Evolutionary conservation across 2,113 vertebrate genomes (phyloP).

Genomic region (Trinectes maculatus): DNA sequence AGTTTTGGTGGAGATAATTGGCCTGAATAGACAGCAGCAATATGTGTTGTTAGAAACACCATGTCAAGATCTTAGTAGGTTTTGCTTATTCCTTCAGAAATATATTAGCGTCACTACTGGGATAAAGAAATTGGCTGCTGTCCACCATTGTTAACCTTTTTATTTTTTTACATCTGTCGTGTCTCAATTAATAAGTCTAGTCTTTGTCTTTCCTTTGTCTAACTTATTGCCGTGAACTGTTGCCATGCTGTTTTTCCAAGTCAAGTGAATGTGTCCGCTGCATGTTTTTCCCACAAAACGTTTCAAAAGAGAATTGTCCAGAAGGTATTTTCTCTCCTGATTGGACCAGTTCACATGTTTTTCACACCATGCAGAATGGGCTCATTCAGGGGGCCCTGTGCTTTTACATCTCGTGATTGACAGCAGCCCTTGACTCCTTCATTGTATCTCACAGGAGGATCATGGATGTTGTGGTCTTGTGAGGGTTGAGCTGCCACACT

Average conservation of each 20-base stretch:
- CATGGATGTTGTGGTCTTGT: conserved; percentile 29
- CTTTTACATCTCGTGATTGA: conserved; percentile 57
- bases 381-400: conserved; percentile 38
- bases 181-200: neutral
- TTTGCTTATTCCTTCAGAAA: no score
- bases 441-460: conserved; percentile 33
- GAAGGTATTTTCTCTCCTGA: conserved; percentile 25
- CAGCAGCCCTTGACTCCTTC: conserved; percentile 46
- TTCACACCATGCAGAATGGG: conserved; percentile 45
- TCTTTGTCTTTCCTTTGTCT: neutral
- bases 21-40: no score
- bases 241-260: neutral
- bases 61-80: no score
- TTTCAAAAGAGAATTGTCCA: conserved; percentile 41
- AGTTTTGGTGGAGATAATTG: no score
- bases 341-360: conserved; percentile 39
- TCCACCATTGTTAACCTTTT: neutral
- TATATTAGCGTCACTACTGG: no score
- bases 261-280: neutral
- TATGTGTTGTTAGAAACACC: no score
- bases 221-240: neutral
- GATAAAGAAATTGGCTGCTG: no score
- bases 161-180: neutral
- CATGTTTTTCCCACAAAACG: conserved; percentile 25
- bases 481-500: conserved; percentile 15